Evolutionary conservation across 2,888 invertebrate genomes (phyloP).

Genomic region (Dicyrtoma fusca): DNA sequence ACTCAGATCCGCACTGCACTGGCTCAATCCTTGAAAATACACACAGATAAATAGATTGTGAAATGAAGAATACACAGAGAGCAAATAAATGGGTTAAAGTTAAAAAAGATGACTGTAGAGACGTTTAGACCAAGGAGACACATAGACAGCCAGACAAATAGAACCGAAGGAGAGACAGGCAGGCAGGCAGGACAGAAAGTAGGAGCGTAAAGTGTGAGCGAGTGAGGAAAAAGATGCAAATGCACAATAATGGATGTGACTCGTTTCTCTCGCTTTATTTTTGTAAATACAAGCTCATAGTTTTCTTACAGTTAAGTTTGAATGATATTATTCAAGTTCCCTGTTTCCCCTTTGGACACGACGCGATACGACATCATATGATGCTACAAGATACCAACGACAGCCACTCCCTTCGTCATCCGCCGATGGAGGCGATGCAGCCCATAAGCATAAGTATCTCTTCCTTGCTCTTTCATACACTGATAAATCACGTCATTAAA

Average conservation of each 20-base stretch:
- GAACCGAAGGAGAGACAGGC: no score
- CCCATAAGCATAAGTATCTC: slow-evolving; percentile 40
- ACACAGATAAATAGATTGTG: no score
- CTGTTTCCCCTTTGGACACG: slow-evolving; percentile 24
- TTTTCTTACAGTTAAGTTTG: slow-evolving; percentile 18
- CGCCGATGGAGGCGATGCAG: slow-evolving; percentile 47
- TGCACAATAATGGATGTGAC: slow-evolving; percentile 54
- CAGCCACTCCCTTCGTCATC: slow-evolving; percentile 39
- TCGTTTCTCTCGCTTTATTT: slow-evolving; percentile 44
- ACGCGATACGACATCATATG: slow-evolving; percentile 18
- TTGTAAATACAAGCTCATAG: slow-evolving; percentile 45
- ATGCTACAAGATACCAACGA: no score
- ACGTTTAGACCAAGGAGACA: slow-evolving; percentile 2
- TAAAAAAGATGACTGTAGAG: slow-evolving; percentile 21
- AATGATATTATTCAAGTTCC: slow-evolving; percentile 23
- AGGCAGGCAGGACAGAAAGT: slow-evolving; percentile 1
- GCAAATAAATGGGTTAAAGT: slow-evolving; percentile 52
- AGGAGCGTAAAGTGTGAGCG: background rate
- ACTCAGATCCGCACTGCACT: no score
- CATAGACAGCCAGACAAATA: background rate
- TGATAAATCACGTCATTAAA: slow-evolving; percentile 55
- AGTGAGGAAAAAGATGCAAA: slow-evolving; percentile 50
- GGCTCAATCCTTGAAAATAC: no score
- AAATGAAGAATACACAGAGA: slow-evolving; percentile 1
- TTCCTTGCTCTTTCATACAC: slow-evolving; percentile 44